phyloP scores from a whole-genome alignment of 2,797 vertebrate genomes.

The Smutsia temminckii region DNA sequence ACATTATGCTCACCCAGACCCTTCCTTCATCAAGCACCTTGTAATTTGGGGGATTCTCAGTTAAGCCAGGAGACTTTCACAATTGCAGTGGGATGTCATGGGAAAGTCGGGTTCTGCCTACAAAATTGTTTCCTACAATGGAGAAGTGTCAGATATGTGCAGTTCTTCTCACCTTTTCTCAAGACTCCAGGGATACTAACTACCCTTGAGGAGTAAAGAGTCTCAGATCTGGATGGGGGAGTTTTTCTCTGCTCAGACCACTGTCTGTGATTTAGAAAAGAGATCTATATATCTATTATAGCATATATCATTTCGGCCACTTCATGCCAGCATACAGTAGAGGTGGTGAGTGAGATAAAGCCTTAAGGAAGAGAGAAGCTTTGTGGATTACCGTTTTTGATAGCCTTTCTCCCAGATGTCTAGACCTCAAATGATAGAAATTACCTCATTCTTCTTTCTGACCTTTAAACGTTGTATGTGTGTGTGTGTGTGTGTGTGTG shows the following conservation, averaged over 20 bases:
- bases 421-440: background rate
- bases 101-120: conserved; percentile 50
- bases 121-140: background rate
- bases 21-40: conserved; percentile 62
- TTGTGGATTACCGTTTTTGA: background rate
- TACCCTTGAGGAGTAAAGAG: conserved; percentile 13
- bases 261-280: background rate
- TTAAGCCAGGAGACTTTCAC: conserved; percentile 46
- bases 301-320: conserved; percentile 10
- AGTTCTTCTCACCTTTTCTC: conserved; percentile 49
- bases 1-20: conserved; percentile 75
- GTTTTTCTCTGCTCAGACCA: conserved; percentile 46
- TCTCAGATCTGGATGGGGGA: conserved; percentile 38
- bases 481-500: background rate
- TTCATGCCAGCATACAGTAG: background rate
- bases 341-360: background rate
- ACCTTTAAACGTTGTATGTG: background rate
- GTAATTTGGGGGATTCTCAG: conserved; percentile 68
- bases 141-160: conserved; percentile 21
- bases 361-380: background rate
- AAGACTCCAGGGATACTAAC: background rate
- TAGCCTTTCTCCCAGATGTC: background rate
- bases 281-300: background rate
- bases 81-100: background rate
- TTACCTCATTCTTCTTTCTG: background rate